These are phyloP conservation scores for Pseudomyrmex concolor DNA, from an alignment of 1,140 invertebrate genomes.

Conservation along the genomic window DNA sequence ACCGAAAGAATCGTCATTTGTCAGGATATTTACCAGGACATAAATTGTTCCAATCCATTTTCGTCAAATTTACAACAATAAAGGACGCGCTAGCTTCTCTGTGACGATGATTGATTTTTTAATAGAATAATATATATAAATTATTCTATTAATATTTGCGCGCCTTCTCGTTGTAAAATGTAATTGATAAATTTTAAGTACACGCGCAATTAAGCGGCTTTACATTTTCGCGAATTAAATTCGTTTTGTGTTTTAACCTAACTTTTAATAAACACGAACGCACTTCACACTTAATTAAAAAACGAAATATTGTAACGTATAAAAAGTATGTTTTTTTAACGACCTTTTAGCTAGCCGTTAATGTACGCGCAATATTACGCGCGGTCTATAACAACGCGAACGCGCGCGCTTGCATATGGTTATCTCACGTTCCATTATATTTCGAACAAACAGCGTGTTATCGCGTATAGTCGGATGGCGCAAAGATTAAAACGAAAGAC, in stretches of 20 bases:
- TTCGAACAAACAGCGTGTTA: background rate
- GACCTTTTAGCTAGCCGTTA: background rate
- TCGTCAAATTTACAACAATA: background rate
- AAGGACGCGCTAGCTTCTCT: background rate
- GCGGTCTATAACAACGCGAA: background rate
- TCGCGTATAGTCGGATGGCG: background rate
- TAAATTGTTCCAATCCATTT: slow-evolving; percentile 23
- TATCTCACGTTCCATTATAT: background rate
- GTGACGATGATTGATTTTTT: slow-evolving; percentile 3
- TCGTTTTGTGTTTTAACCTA: background rate
- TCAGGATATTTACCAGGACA: slow-evolving; percentile 21
- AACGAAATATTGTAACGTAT: background rate
- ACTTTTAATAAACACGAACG: slow-evolving; percentile 7
- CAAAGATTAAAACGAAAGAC: slow-evolving; percentile 43
- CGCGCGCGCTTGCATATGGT: background rate
- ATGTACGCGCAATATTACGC: background rate
- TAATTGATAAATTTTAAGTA: slow-evolving; percentile 12
- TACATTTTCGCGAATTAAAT: slow-evolving; percentile 17
- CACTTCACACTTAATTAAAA: background rate
- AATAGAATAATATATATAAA: background rate
- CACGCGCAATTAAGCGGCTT: background rate
- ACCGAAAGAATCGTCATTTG: slow-evolving; percentile 1
- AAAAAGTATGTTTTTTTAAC: background rate
- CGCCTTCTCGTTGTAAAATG: background rate
- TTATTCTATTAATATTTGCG: no score